Percentiles rank a stretch among this genome's conserved stretches.
Conservation (phyloP, 2,888 invertebrate genomes). For the Scaptomyza flava region DNA sequence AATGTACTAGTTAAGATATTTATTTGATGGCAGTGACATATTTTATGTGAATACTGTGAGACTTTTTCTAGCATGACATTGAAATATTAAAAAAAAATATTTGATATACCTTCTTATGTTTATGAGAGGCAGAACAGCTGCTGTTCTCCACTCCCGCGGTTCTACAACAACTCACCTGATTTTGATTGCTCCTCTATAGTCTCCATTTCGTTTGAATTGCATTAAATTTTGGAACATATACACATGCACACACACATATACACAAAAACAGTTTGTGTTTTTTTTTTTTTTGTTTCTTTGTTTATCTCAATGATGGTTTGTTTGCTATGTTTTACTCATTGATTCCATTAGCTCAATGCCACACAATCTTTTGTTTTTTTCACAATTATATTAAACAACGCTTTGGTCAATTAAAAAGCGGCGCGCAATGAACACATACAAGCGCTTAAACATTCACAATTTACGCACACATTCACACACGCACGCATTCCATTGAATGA, state of each 20-base stretch:
- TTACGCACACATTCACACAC: slow-evolving; percentile 35
- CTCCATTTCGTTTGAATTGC: slow-evolving; percentile 73
- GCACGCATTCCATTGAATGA: slow-evolving; percentile 34
- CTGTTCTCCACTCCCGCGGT: slow-evolving; percentile 13
- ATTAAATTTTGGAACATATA: slow-evolving; percentile 46
- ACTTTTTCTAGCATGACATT: slow-evolving; percentile 51
- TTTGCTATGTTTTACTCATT: slow-evolving; percentile 51
- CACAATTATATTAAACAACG: slow-evolving; percentile 46
- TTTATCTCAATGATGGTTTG: slow-evolving; percentile 27
- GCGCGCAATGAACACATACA: slow-evolving; percentile 55
- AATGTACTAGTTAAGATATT: slow-evolving; percentile 47
- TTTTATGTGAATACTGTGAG: slow-evolving; percentile 59
- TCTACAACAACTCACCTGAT: slow-evolving; percentile 71
- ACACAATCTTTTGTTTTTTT: slow-evolving; percentile 50
- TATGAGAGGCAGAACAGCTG: slow-evolving; percentile 38
- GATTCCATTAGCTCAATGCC: slow-evolving; percentile 22
- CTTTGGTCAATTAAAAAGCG: slow-evolving; percentile 64
- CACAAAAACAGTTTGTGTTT: slow-evolving; percentile 40
- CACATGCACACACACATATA: slow-evolving; percentile 32
- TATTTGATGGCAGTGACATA: slow-evolving; percentile 69
- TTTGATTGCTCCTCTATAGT: slow-evolving; percentile 83
- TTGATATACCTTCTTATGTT: not conserved
- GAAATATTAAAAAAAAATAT: slow-evolving; percentile 49
- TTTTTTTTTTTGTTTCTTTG: slow-evolving; percentile 19
- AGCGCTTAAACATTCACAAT: slow-evolving; percentile 37